Conservation (phyloP, 2,113 vertebrate genomes). For the Rynchops niger region DNA sequence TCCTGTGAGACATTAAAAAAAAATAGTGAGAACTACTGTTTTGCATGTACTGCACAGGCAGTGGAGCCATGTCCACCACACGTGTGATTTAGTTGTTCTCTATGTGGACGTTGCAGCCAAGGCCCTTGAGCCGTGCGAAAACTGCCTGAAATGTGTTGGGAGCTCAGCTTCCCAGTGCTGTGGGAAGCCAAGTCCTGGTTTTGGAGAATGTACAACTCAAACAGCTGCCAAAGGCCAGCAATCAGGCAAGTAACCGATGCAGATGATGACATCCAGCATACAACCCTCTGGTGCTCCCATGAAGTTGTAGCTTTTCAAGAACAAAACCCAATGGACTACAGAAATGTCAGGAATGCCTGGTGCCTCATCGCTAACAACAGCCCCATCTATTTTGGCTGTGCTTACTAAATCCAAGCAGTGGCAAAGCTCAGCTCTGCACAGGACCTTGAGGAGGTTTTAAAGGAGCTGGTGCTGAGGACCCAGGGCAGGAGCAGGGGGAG, state of each 20-base stretch:
- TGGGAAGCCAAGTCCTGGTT: neutral
- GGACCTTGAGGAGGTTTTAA: neutral
- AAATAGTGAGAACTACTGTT: neutral
- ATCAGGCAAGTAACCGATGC: fast-evolving
- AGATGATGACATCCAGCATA: fast-evolving
- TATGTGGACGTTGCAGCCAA: fast-evolving
- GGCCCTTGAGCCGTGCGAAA: neutral
- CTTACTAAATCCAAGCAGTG: neutral
- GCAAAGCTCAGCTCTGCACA: neutral
- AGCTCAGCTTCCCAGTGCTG: neutral
- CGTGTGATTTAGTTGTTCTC: fast-evolving
- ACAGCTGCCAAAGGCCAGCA: neutral
- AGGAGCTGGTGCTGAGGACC: neutral
- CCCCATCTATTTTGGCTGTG: neutral
- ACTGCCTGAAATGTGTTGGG: neutral
- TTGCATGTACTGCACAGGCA: neutral
- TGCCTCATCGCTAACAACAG: neutral
- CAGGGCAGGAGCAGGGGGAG: neutral
- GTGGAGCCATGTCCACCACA: neutral
- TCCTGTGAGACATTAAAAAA: neutral
- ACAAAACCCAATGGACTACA: neutral
- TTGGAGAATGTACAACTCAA: neutral
- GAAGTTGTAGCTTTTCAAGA: neutral
- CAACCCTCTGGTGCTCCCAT: fast-evolving
- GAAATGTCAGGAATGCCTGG: neutral